A percentile compares a stretch with the other conserved stretches of the same genome.
Evolutionary conservation across 2,888 invertebrate species (phyloP).

Genomic region (Drosophila acutilabella): DNA sequence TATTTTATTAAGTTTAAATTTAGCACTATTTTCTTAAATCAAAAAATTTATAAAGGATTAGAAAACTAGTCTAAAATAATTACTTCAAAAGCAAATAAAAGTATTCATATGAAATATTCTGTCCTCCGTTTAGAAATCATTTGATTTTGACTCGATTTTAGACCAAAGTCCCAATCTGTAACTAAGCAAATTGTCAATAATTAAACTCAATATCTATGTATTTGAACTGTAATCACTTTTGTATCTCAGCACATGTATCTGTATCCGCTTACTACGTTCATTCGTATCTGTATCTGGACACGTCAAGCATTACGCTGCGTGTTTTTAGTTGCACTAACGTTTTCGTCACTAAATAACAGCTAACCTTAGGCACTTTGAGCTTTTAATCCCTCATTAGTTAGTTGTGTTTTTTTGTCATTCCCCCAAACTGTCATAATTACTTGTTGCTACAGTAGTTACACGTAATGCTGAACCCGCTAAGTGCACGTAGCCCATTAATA

Average conservation of each 20-base stretch:
- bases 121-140: too few species aligned
- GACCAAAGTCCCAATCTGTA: neutral
- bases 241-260: slow-evolving; percentile 1
- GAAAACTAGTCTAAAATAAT: too few species aligned
- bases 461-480: slow-evolving; percentile 30
- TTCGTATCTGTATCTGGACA: slow-evolving; percentile 22
- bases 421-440: slow-evolving; percentile 50
- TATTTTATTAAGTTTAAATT: too few species aligned
- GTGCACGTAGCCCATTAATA: slow-evolving; percentile 19
- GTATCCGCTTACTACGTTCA: slow-evolving; percentile 8
- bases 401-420: neutral
- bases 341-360: slow-evolving; percentile 13
- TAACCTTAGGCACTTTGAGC: slow-evolving; percentile 48
- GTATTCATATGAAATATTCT: too few species aligned
- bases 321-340: slow-evolving; percentile 34
- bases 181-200: slow-evolving; percentile 17
- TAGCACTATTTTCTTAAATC: too few species aligned
- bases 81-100: too few species aligned
- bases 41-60: too few species aligned
- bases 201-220: slow-evolving; percentile 39
- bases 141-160: too few species aligned
- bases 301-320: slow-evolving; percentile 39
- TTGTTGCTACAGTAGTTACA: slow-evolving; percentile 10
- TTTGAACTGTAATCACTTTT: slow-evolving; percentile 9
- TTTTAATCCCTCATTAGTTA: slow-evolving; percentile 25